Base-by-base conservation (phyloP, 2,888 invertebrate species). In the Isotomurus palustris region DNA sequence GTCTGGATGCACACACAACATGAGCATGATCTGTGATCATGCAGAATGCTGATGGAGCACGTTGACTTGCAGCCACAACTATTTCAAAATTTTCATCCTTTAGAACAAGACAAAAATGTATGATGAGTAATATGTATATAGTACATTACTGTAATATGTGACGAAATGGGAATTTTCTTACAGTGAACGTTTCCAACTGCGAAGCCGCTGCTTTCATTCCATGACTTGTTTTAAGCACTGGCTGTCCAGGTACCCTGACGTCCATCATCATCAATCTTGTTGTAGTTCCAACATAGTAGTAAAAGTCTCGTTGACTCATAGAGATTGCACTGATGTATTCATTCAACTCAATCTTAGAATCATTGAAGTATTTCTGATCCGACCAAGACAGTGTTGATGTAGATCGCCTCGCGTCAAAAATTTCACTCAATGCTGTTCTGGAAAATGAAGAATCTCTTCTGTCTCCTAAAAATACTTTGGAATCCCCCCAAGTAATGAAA, bases 201-300 rank as follows among this genome's bases (percentile, higher is more conserved):
- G 61, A 17, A 10, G 57, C 56, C 12, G 68, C 49, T 22, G 68
- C 66, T 27, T 53, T 53, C 57, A 70, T 53, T 27, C 67, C 68
- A 53, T 70, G 70, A 21, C 35, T 62, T n/a, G 60, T 45, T 53
- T 57, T 59, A 12, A 66, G 38, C 2, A 70, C 64, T 5, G 70
- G 70, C 43, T 63, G 58, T 5, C 36, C 32, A 22, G 70, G 68
- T 22, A 67, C 68, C 40, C 70, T 43, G 21, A 56, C 29, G 49
- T 70, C 70, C 67, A 70, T 67, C 28, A 63, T 32, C 38, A 66
- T 62, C 3, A 70, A 36, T 43, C 64, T 51, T 1, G 54, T 36
- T 2, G 62, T 57, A n/a, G 67, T 68, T 6, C 70, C 70, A 8
- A 70, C 63, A 27, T 70, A 66, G 35, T 64, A 68, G 32, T 67